phyloP scores from a whole-genome alignment of 2,113 vertebrate species.

The Corythoichthys haematopterus region DNA sequence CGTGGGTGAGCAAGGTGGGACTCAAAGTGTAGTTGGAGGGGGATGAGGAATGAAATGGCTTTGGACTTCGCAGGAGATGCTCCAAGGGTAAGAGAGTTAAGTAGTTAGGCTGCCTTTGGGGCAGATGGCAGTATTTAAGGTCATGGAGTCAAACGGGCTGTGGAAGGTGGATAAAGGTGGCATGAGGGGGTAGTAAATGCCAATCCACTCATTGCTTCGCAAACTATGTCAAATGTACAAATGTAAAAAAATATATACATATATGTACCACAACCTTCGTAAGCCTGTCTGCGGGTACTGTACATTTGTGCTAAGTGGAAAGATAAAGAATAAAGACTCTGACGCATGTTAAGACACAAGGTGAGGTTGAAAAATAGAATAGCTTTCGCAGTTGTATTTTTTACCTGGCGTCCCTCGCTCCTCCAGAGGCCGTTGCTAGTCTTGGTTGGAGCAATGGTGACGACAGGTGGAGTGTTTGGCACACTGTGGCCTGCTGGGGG shows the following conservation, averaged over 20 bases:
- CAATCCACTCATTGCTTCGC: conserved; percentile 21
- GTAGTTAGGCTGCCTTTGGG: conserved; percentile 43
- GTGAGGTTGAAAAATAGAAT: conserved; percentile 1
- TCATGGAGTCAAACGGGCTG: conserved; percentile 10
- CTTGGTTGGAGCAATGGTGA: conserved; percentile 98
- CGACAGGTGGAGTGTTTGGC: conserved; percentile 94
- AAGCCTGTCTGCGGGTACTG: conserved; percentile 15
- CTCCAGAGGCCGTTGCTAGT: conserved; percentile 96
- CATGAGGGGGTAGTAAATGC: not conserved
- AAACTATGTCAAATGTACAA: conserved; percentile 52
- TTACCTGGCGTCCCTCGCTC: conserved; percentile 90
- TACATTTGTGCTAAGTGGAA: conserved; percentile 11
- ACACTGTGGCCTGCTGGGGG: conserved; percentile 87
- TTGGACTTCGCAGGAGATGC: conserved; percentile 16
- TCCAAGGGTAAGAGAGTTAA: conserved; percentile 33
- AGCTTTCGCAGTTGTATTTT: not conserved
- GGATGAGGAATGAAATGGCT: conserved; percentile 16
- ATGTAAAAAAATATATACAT: conserved; percentile 46
- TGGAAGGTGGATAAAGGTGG: not conserved
- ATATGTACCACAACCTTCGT: conserved; percentile 1
- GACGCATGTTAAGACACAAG: conserved; percentile 6
- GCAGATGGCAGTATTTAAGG: conserved; percentile 64
- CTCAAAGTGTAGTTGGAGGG: conserved; percentile 8
- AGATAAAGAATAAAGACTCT: conserved; percentile 9
- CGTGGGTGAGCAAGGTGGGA: conserved; percentile 31